Evolutionary conservation across 2,888 invertebrate genomes (phyloP).

Genomic region (Drosophila pegasa): DNA sequence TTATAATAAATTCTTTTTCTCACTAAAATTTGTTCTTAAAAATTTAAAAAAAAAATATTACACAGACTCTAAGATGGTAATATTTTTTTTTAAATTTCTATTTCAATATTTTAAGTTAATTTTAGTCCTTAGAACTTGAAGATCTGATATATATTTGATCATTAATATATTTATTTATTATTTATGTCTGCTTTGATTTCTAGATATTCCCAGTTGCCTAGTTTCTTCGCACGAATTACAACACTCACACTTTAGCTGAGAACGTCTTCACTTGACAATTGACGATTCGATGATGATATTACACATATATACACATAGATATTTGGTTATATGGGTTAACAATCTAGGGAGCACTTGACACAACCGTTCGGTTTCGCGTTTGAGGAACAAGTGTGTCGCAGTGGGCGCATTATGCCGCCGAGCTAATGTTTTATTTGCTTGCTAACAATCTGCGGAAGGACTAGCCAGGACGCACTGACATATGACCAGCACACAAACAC

Average conservation of each 20-base stretch:
- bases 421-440: conserved; percentile 78
- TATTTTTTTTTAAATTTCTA: too few species aligned
- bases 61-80: too few species aligned
- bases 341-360: conserved; percentile 64
- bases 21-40: too few species aligned
- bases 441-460: conserved; percentile 81
- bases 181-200: not conserved
- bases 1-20: too few species aligned
- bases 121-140: not conserved
- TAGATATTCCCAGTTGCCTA: not conserved
- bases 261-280: not conserved
- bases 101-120: too few species aligned
- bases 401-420: conserved; percentile 61
- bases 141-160: not conserved
- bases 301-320: not conserved
- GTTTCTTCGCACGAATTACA: conserved; percentile 1
- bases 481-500: conserved; percentile 64
- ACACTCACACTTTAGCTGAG: conserved; percentile 25
- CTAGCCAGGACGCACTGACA: conserved; percentile 74
- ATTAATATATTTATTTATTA: not conserved
- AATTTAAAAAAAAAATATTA: too few species aligned
- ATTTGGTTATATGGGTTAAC: conserved; percentile 17
- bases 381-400: conserved; percentile 77
- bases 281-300: conserved; percentile 1
- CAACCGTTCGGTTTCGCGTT: conserved; percentile 76